These are phyloP conservation scores for Megaleporinus macrocephalus DNA, from an alignment of 2,113 vertebrate species.

Conservation along the genomic window DNA sequence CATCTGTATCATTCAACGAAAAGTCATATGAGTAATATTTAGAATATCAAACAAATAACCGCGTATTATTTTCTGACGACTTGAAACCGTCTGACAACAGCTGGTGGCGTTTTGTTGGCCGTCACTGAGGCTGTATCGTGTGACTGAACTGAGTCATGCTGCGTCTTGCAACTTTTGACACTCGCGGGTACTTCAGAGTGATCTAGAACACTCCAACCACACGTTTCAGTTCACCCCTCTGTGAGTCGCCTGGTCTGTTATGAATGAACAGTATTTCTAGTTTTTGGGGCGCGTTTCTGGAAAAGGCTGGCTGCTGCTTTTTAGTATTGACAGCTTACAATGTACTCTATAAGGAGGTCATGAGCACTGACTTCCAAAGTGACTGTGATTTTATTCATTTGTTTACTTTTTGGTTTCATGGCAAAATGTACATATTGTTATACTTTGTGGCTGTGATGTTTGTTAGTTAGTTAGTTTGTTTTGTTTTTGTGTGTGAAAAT, in stretches of 20 bases:
- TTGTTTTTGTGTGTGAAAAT: too few relatives aligned
- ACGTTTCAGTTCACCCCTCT: neutral
- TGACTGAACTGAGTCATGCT: constrained; percentile 6
- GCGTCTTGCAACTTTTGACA: neutral
- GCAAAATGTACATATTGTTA: too few relatives aligned
- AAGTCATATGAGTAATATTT: too few relatives aligned
- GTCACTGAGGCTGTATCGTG: neutral
- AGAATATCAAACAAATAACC: too few relatives aligned
- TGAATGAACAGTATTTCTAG: neutral
- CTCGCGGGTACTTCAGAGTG: neutral
- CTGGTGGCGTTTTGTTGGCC: neutral
- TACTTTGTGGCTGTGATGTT: too few relatives aligned
- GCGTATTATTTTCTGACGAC: neutral
- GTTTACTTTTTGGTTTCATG: too few relatives aligned
- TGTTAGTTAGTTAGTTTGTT: too few relatives aligned
- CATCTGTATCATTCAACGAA: too few relatives aligned
- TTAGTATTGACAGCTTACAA: neutral
- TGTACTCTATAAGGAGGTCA: neutral
- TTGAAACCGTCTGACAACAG: neutral
- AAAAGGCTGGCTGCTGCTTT: constrained; percentile 1
- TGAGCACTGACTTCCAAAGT: neutral
- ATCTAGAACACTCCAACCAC: neutral
- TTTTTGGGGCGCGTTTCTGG: constrained; percentile 10
- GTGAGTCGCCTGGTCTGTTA: neutral
- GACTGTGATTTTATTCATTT: too few relatives aligned